Evolutionary conservation across 2,888 invertebrate species (phyloP).

Genomic region (Leptinotarsa peninsularis): DNA sequence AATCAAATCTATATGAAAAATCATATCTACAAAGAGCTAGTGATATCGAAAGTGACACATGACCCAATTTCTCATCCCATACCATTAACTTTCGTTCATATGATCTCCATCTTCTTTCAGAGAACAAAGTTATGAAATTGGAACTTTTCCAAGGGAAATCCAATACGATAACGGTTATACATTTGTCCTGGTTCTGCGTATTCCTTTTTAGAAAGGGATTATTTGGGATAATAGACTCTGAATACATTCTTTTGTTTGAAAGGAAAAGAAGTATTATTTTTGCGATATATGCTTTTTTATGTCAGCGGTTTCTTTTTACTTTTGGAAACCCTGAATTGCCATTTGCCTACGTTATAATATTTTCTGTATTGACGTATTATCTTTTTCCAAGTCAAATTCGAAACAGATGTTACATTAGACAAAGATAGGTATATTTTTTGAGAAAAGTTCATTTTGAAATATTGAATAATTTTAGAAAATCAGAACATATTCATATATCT

Average conservation of each 20-base stretch:
- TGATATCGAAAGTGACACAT: not conserved
- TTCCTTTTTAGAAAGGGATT: not conserved
- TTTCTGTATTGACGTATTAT: not conserved
- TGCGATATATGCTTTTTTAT: not conserved
- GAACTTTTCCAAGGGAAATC: constrained; percentile 15
- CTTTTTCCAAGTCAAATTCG: not conserved
- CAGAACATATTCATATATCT: no score
- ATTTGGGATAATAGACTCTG: constrained; percentile 11
- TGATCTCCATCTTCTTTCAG: not conserved
- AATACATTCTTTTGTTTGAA: constrained; percentile 17
- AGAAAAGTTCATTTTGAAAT: no score
- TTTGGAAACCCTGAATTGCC: not conserved
- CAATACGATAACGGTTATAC: constrained; percentile 3
- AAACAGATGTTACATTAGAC: not conserved
- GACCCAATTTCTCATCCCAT: not conserved
- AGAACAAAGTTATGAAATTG: constrained; percentile 18
- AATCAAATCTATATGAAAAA: no score
- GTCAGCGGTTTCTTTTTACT: not conserved
- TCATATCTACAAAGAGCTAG: no score
- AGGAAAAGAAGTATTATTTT: not conserved
- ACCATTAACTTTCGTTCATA: not conserved
- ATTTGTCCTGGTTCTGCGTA: constrained; percentile 15
- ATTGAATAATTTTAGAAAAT: no score
- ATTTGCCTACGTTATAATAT: not conserved
- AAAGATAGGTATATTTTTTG: no score